Conservation (phyloP, 2,113 vertebrate genomes). For the Pteruthius melanotis region DNA sequence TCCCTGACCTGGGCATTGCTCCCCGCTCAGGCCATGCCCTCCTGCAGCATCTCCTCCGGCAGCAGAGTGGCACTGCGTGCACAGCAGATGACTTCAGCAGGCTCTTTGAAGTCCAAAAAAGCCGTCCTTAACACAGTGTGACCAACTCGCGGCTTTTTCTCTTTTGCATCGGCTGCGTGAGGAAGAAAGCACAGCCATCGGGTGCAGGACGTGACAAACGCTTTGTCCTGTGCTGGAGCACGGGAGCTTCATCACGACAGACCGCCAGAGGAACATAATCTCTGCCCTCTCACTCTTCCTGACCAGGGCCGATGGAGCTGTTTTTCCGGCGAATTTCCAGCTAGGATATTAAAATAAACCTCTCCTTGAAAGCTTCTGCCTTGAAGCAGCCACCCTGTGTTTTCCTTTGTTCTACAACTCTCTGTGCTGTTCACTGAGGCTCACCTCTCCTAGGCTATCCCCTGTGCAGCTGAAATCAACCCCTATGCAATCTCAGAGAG, state of each 20-base stretch:
- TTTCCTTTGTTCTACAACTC: neutral
- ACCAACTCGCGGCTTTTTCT: neutral
- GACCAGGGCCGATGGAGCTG: neutral
- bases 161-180: fast-evolving
- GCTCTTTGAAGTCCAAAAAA: neutral
- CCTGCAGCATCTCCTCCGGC: neutral
- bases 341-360: neutral
- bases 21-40: neutral
- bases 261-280: neutral
- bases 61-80: neutral
- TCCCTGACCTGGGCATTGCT: neutral
- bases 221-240: neutral
- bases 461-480: neutral
- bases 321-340: conserved; percentile 23
- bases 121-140: neutral
- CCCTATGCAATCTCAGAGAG: neutral
- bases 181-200: neutral
- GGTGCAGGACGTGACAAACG: fast-evolving
- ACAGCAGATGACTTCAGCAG: neutral
- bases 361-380: neutral
- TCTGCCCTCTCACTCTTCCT: neutral
- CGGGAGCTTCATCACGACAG: neutral
- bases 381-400: neutral
- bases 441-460: neutral
- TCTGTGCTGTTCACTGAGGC: neutral